These are phyloP conservation scores for Chunga burmeisteri DNA, from an alignment of 2,113 vertebrate genomes.

Conservation along the genomic window DNA sequence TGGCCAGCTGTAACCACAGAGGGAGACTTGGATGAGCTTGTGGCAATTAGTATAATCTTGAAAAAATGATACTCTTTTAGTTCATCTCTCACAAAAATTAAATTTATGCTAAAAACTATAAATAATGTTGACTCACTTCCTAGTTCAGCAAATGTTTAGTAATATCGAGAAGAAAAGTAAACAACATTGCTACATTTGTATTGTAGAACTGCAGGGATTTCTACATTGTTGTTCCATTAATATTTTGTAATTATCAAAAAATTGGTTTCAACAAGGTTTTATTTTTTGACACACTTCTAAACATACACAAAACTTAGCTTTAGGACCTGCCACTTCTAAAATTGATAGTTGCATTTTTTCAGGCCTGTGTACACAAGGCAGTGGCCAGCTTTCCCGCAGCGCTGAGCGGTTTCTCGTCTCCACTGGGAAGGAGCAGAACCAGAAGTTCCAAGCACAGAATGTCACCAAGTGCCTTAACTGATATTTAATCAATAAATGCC, in stretches of 20 bases:
- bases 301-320: neutral
- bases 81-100: neutral
- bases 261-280: rapidly evolving
- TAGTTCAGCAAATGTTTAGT: neutral
- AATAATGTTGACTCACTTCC: neutral
- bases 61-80: neutral
- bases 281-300: neutral
- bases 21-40: neutral
- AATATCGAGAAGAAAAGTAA: neutral
- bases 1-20: neutral
- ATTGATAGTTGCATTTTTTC: neutral
- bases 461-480: neutral
- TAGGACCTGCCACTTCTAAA: neutral
- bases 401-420: rapidly evolving
- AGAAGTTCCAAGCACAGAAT: neutral
- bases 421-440: neutral
- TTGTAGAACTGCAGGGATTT: neutral
- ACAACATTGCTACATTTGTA: rapidly evolving
- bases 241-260: neutral
- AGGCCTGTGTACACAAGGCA: neutral
- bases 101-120: neutral
- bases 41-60: neutral
- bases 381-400: neutral
- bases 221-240: neutral
- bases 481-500: neutral